These are phyloP conservation scores for Acromyrmex charruanus DNA, from an alignment of 1,140 invertebrate genomes.

Conservation along the genomic window DNA sequence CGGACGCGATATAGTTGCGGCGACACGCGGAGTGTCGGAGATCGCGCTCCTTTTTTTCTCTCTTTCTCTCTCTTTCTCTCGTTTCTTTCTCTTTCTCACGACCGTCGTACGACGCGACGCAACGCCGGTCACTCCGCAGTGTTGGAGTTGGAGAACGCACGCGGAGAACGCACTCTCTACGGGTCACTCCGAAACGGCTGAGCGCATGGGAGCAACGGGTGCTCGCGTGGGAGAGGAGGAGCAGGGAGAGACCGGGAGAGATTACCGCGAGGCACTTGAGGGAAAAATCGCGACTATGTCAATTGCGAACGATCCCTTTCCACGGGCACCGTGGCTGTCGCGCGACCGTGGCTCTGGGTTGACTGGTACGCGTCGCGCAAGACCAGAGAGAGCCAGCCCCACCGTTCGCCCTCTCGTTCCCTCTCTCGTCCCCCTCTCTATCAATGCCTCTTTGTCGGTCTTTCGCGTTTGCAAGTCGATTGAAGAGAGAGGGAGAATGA, in stretches of 20 bases:
- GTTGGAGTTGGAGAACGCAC: not conserved
- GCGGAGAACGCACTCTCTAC: not conserved
- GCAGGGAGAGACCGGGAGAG: not conserved
- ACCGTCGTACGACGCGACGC: not conserved
- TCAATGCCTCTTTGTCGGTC: slow-evolving; percentile 43
- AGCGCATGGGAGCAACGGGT: not conserved
- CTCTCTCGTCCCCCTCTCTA: slow-evolving; percentile 53
- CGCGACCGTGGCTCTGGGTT: slow-evolving; percentile 85
- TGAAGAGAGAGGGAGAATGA: slow-evolving; percentile 64
- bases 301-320: slow-evolving; percentile 60
- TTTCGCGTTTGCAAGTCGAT: slow-evolving; percentile 42
- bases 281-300: slow-evolving; percentile 31
- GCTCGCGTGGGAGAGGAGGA: slow-evolving; percentile 56
- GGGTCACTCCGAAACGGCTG: slow-evolving; percentile 27
- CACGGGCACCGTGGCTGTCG: slow-evolving; percentile 76
- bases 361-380: slow-evolving; percentile 85
- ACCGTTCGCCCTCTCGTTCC: slow-evolving; percentile 76
- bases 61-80: no score
- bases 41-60: not conserved
- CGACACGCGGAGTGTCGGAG: slow-evolving; percentile 17
- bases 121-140: slow-evolving; percentile 18
- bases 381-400: slow-evolving; percentile 84
- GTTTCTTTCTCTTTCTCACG: not conserved
- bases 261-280: slow-evolving; percentile 41
- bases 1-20: slow-evolving; percentile 4